Conservation (phyloP, 2,113 vertebrate genomes). For the Sus scrofa region DNA sequence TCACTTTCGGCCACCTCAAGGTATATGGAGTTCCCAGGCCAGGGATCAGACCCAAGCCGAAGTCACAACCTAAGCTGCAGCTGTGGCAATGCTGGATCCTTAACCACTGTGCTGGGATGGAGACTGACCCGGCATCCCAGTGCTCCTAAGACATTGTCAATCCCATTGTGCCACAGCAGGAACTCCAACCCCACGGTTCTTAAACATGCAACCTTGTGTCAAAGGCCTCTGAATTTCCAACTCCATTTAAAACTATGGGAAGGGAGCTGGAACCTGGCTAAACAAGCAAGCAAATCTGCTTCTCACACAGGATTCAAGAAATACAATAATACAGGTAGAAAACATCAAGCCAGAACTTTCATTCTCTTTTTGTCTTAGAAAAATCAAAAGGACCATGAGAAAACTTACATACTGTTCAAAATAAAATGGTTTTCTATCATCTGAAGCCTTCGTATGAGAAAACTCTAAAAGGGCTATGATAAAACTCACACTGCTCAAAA, state of each 20-base stretch:
- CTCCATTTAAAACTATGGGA: constrained; percentile 22
- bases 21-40: too few species aligned
- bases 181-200: background rate
- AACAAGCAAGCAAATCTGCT: constrained; percentile 27
- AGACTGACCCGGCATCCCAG: too few species aligned
- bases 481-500: background rate
- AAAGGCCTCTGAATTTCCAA: constrained; percentile 55
- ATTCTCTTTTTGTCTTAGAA: constrained; percentile 40
- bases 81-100: too few species aligned
- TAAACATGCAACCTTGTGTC: constrained; percentile 5
- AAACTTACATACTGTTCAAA: constrained; percentile 46
- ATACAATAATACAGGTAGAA: background rate
- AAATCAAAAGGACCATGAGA: background rate
- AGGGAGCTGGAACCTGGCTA: background rate
- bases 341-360: background rate
- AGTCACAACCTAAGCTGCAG: too few species aligned
- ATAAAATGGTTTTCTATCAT: constrained; percentile 52
- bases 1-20: too few species aligned
- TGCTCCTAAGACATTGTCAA: too few species aligned
- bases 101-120: too few species aligned
- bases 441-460: constrained; percentile 51
- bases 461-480: background rate
- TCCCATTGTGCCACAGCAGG: too few species aligned
- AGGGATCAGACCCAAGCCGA: too few species aligned
- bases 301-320: constrained; percentile 21